Base-by-base conservation (phyloP, 2,113 vertebrate genomes). In the Tetraodon nigroviridis region DNA sequence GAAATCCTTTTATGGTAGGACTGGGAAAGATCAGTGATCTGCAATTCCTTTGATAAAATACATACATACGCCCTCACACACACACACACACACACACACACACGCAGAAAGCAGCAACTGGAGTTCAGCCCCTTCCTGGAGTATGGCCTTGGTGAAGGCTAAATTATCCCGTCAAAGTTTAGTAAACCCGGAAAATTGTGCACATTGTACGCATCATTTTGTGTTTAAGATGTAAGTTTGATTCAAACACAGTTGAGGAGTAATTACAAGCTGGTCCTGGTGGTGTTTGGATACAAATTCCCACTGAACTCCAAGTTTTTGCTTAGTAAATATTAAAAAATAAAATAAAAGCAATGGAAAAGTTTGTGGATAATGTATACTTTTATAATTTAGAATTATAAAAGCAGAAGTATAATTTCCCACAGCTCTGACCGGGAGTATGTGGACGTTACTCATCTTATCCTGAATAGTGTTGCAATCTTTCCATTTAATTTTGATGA, bases 21-120 rank as follows among this genome's bases (percentile, higher is more conserved):
- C 71, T 69, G 76, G 73, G 64, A 71, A 69, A 82, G 81, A 78
- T 76, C 81, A 86, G 50, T 69, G 69, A 89, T 74, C 76, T 73
- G 64, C 41, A 73, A 57, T 82, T 89, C 83, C 82, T 64, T 78
- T 73, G 37, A 73, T 27, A 75, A 74, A n/a, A 61, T 22, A 37
- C 53, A 45, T n/a, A 46, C 41, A 47, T 27, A 41, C 49, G 27
- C 6, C 16, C 20, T 24, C 44, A 46, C 24, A 44, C 40, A 32
- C 5, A 21, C 27, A 42, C 22, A 32, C 50, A 32, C 7, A 18
- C 18, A 37, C 37, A 46, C 24, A 45, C 40, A 32, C 3, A 19
- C 18, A 37, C 10, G 5, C 7, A 19, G n/a, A 50, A 40, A 18
- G 19, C 51, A 58, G 61, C 64, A 32, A 32, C 29, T 32, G 29